Conservation (phyloP, 2,113 vertebrate genomes). For the Microcebus murinus region DNA sequence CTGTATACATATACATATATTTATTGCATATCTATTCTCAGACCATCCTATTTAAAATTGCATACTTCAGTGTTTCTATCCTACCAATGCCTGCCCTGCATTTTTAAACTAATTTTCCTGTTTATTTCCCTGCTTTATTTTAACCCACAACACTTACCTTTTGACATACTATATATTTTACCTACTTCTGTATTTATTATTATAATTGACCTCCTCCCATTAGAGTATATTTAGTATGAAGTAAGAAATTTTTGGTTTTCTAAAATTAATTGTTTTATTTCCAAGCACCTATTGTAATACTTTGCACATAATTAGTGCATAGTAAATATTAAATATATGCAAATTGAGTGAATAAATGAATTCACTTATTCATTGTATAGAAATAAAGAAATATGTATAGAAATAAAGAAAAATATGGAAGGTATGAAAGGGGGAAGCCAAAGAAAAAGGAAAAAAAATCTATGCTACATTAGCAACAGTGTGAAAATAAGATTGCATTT, state of each 20-base stretch:
- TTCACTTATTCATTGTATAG: too few species aligned
- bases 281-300: too few species aligned
- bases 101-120: too few species aligned
- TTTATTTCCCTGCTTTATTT: background rate
- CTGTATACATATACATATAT: rapidly evolving
- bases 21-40: background rate
- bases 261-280: background rate
- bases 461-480: too few species aligned
- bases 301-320: background rate
- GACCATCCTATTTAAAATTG: background rate
- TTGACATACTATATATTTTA: background rate
- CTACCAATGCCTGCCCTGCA: background rate
- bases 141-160: background rate
- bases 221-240: background rate
- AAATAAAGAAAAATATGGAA: background rate
- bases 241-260: background rate
- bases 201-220: background rate
- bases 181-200: background rate
- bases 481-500: background rate
- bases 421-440: background rate
- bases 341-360: background rate
- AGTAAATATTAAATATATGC: background rate
- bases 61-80: background rate
- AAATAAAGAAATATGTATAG: background rate
- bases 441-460: background rate